phyloP scores from a whole-genome alignment of 2,113 vertebrate genomes.

The Erythrolamprus reginae region DNA sequence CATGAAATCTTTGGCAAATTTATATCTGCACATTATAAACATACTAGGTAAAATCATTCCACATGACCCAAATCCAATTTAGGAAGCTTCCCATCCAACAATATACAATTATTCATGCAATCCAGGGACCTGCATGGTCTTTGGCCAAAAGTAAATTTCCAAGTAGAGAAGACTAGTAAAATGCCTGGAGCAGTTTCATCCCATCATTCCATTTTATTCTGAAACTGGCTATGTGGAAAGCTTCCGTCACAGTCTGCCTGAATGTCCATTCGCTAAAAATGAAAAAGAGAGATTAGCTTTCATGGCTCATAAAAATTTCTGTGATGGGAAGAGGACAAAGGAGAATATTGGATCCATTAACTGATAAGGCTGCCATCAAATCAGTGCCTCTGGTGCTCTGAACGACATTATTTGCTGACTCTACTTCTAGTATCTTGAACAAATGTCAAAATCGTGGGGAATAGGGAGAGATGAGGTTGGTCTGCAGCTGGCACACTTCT shows the following conservation, averaged over 20 bases:
- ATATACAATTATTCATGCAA: not conserved
- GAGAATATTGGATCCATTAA: not conserved
- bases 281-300: not conserved
- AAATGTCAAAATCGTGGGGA: not conserved
- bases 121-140: not conserved
- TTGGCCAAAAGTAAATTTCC: not conserved
- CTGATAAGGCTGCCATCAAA: not conserved
- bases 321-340: not conserved
- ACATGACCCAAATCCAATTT: not conserved
- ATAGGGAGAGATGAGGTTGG: not conserved
- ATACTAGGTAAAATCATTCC: not conserved
- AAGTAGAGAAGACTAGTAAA: not conserved
- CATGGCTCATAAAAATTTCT: not conserved
- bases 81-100: not conserved
- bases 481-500: not conserved
- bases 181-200: not conserved
- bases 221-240: not conserved
- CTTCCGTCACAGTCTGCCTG: not conserved
- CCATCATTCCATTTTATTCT: not conserved
- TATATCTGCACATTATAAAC: not conserved
- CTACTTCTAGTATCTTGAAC: not conserved
- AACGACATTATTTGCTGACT: not conserved
- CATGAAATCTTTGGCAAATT: not conserved
- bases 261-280: not conserved
- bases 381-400: not conserved